These are phyloP conservation scores for Neopipo cinnamomea DNA, from an alignment of 2,113 vertebrate genomes.

Conservation along the genomic window DNA sequence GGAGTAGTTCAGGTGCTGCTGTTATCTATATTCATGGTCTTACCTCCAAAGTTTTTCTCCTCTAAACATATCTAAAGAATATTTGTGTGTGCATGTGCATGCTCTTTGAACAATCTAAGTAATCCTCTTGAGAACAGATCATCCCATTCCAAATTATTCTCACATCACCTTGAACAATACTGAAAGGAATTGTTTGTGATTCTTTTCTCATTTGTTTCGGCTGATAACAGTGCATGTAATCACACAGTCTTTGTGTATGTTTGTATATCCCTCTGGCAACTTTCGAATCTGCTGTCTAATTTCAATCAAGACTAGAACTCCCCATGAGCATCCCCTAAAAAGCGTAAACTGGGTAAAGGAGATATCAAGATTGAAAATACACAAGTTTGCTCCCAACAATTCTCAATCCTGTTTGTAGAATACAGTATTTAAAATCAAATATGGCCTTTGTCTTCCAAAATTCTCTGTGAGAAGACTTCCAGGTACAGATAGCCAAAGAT, in stretches of 20 bases:
- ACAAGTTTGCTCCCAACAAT: neutral
- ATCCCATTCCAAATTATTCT: neutral
- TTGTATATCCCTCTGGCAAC: neutral
- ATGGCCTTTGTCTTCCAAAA: neutral
- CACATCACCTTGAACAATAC: neutral
- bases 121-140: neutral
- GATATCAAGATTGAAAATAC: neutral
- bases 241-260: neutral
- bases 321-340: neutral
- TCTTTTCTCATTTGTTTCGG: neutral
- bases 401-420: neutral
- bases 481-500: neutral
- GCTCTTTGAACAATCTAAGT: neutral
- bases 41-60: neutral
- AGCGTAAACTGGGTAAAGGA: neutral
- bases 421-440: neutral
- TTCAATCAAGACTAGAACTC: neutral
- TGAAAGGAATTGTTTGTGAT: neutral
- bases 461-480: neutral
- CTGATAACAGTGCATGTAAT: neutral
- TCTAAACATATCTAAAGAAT: neutral
- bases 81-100: rapidly evolving
- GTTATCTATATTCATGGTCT: neutral
- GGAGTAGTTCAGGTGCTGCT: neutral
- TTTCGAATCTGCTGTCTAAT: neutral